phyloP scores from a whole-genome alignment of 35 echinoderm and acorn worm species.

The Amphiura filiformis region DNA sequence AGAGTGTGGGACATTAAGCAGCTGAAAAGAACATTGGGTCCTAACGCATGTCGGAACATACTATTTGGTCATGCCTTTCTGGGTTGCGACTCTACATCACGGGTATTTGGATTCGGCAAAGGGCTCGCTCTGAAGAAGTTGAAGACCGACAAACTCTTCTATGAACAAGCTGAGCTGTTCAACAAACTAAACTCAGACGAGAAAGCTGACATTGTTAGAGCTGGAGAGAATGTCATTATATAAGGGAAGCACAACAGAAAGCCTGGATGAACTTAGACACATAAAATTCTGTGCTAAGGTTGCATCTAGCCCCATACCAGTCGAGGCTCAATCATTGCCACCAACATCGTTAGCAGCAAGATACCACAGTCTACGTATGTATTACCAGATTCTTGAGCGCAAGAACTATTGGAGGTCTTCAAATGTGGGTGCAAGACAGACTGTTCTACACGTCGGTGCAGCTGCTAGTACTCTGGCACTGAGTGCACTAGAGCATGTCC shows the following conservation, averaged over 20 bases:
- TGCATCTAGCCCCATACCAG: background rate
- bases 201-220: slow-evolving; percentile 4
- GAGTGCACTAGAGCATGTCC: slow-evolving; percentile 43
- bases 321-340: slow-evolving; percentile 38
- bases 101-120: slow-evolving; percentile 20
- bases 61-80: slow-evolving; percentile 45
- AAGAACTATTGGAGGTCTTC: slow-evolving; percentile 25
- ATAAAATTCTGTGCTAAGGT: background rate
- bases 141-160: background rate
- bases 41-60: slow-evolving; percentile 16
- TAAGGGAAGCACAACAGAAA: slow-evolving; percentile 16
- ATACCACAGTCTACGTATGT: slow-evolving; percentile 57
- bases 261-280: background rate
- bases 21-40: slow-evolving; percentile 16
- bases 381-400: slow-evolving; percentile 47
- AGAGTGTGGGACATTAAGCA: slow-evolving; percentile 15
- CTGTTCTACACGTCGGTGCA: slow-evolving; percentile 45
- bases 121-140: slow-evolving; percentile 5
- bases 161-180: slow-evolving; percentile 14
- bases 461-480: slow-evolving; percentile 34
- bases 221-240: slow-evolving; percentile 21
- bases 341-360: slow-evolving; percentile 50
- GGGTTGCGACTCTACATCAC: slow-evolving; percentile 43
- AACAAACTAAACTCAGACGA: background rate
- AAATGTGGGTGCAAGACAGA: slow-evolving; percentile 54